Conservation (phyloP, 2,888 invertebrate species). For the Tiphia femorata region DNA sequence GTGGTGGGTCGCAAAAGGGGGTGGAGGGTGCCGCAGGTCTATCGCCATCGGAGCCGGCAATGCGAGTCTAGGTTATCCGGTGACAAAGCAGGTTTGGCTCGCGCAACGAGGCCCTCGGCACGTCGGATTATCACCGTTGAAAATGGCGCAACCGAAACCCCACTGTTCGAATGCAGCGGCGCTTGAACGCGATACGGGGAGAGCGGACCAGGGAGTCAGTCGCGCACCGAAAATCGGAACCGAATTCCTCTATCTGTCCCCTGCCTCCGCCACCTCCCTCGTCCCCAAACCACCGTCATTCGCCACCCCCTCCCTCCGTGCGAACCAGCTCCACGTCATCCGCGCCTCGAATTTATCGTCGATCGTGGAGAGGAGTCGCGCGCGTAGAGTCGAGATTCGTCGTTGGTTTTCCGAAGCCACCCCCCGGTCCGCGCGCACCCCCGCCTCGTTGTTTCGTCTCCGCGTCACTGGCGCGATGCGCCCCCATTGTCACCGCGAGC, state of each 20-base stretch:
- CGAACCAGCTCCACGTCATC: no score
- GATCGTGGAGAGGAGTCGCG: no score
- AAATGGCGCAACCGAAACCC: conserved; percentile 66
- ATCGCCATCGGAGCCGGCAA: conserved; percentile 59
- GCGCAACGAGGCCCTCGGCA: conserved; percentile 50
- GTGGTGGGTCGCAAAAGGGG: neutral
- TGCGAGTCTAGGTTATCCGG: conserved; percentile 67
- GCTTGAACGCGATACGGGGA: conserved; percentile 67
- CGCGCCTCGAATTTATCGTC: no score
- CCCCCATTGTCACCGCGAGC: no score
- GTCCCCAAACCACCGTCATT: no score
- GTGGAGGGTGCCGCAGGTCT: conserved; percentile 35
- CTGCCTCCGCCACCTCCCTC: conserved; percentile 19
- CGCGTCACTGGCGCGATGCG: no score
- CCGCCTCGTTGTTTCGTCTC: no score
- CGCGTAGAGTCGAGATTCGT: no score
- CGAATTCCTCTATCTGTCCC: conserved; percentile 53
- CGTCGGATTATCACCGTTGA: conserved; percentile 65
- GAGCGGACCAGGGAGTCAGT: conserved; percentile 32
- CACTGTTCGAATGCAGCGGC: conserved; percentile 65
- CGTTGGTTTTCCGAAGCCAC: no score
- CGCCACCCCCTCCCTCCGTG: no score
- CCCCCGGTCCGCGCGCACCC: no score
- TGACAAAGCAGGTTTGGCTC: conserved; percentile 65
- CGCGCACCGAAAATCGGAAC: conserved; percentile 54